phyloP scores from a whole-genome alignment of 2,797 vertebrate genomes.

The Urophycis tenuis region DNA sequence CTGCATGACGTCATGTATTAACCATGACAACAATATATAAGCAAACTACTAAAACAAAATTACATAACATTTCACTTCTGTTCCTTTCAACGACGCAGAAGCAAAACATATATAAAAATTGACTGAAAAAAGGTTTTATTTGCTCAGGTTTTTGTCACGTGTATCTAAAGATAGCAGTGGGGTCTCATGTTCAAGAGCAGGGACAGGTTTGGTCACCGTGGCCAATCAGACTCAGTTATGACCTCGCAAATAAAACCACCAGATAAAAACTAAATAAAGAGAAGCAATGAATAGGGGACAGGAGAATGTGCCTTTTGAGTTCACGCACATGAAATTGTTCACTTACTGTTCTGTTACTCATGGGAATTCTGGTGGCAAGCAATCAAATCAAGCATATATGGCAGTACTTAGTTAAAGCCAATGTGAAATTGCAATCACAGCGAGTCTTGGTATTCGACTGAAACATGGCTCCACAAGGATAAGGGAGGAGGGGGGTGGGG shows the following conservation, averaged over 20 bases:
- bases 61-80: not conserved
- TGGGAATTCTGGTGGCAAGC: not conserved
- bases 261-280: not conserved
- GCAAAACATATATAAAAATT: slow-evolving; percentile 7
- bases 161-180: not conserved
- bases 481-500: not conserved
- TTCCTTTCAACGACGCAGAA: slow-evolving; percentile 12
- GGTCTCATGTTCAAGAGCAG: not conserved
- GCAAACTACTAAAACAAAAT: not conserved
- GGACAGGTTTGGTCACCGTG: not conserved
- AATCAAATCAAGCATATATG: not conserved
- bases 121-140: not conserved
- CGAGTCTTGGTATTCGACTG: not conserved
- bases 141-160: not conserved
- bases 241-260: not conserved
- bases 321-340: not conserved
- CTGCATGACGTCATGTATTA: not conserved
- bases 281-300: not conserved
- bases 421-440: not conserved
- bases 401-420: not conserved
- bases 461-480: not conserved
- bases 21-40: not conserved
- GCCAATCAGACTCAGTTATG: not conserved
- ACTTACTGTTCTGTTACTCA: not conserved
- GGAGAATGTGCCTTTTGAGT: not conserved